These are phyloP conservation scores for Dendronephthya gigantea DNA, from an alignment of 64 coral and sea anemone species.

Conservation along the genomic window DNA sequence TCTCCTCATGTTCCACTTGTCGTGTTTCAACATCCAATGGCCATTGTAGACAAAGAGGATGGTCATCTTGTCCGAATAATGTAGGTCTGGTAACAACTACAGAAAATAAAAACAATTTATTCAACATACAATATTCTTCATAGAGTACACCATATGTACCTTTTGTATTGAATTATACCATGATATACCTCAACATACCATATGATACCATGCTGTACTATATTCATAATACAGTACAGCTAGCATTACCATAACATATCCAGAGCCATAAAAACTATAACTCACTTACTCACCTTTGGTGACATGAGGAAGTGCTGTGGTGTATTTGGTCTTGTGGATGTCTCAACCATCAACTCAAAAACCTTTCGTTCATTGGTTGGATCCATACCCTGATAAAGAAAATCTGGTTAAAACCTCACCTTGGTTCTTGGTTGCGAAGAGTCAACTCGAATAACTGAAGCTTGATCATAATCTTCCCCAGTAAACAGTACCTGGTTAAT, in stretches of 20 bases:
- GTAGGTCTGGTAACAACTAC: slow-evolving; percentile 76
- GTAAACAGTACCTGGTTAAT: slow-evolving; percentile 92
- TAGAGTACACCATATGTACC: too few relatives aligned
- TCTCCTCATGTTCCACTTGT: slow-evolving; percentile 49
- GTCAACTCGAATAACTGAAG: too few relatives aligned
- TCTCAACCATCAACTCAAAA: slow-evolving; percentile 89
- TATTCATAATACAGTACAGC: too few relatives aligned
- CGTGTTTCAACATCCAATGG: slow-evolving; percentile 73
- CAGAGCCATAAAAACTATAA: slow-evolving; percentile 7
- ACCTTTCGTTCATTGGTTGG: slow-evolving; percentile 96
- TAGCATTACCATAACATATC: background rate
- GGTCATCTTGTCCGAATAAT: slow-evolving; percentile 78
- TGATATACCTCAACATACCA: too few relatives aligned
- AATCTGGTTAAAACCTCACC: background rate
- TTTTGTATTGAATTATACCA: too few relatives aligned
- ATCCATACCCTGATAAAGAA: slow-evolving; percentile 85
- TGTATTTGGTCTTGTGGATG: slow-evolving; percentile 71
- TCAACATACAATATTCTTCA: background rate
- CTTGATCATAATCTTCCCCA: too few relatives aligned
- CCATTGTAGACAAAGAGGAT: slow-evolving; percentile 96
- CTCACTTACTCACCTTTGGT: slow-evolving; percentile 60
- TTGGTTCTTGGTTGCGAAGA: background rate
- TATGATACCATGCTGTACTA: too few relatives aligned
- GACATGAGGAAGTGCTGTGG: slow-evolving; percentile 91
- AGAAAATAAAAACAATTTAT: background rate